Evolutionary conservation across 1,140 invertebrate species (phyloP).

Genomic region (Panagrolaimus sp.): DNA sequence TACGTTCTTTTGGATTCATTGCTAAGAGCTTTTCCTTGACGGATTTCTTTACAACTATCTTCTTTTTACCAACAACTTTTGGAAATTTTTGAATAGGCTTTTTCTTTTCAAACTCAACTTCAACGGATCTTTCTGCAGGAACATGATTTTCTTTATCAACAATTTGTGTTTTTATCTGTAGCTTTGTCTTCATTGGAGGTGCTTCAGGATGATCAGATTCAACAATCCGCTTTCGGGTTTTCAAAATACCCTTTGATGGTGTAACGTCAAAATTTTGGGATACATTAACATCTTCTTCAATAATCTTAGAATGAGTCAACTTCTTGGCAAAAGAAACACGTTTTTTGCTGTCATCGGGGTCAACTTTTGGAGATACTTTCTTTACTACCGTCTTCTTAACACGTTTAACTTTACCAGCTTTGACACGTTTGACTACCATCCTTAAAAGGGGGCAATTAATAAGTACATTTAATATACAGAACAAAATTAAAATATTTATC

Average conservation of each 20-base stretch:
- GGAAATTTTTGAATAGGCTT: background rate
- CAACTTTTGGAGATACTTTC: background rate
- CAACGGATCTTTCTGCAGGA: background rate
- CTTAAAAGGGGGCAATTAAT: background rate
- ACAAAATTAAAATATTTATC: background rate
- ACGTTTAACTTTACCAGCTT: background rate
- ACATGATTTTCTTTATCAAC: background rate
- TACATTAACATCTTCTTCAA: slow-evolving; percentile 24
- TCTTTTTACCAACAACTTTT: slow-evolving; percentile 16
- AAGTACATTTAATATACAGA: slow-evolving; percentile 5
- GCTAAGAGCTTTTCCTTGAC: slow-evolving; percentile 40
- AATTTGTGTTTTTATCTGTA: too few species aligned
- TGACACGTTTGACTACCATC: slow-evolving; percentile 3
- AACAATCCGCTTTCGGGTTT: background rate
- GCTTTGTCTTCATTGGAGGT: background rate
- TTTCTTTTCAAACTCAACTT: background rate
- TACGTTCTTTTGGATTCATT: slow-evolving; percentile 41
- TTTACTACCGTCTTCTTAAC: background rate
- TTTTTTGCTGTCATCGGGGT: slow-evolving; percentile 27
- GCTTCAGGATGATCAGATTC: background rate
- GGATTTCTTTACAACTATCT: slow-evolving; percentile 37
- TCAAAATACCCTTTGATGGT: slow-evolving; percentile 6
- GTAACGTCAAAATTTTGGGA: slow-evolving; percentile 12
- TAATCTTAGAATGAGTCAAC: slow-evolving; percentile 29
- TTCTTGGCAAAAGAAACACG: slow-evolving; percentile 36